Percentiles rank a stretch among this genome's conserved stretches.
These are phyloP conservation scores for Sylvia borin DNA, from an alignment of 2,797 vertebrate species.

Conservation along the genomic window DNA sequence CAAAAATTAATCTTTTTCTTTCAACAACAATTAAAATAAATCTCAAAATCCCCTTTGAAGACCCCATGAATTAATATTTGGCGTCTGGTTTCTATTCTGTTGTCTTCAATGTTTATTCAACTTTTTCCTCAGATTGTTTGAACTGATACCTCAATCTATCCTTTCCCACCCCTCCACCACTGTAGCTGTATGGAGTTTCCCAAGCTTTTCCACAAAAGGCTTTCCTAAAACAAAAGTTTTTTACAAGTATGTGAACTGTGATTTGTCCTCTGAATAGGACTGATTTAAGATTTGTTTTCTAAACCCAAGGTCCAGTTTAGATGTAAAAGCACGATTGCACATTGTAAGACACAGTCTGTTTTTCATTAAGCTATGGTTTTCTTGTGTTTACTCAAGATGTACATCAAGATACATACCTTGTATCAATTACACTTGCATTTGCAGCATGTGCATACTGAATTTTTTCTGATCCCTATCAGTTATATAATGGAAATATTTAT, in stretches of 20 bases:
- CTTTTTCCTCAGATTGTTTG: constrained; percentile 62
- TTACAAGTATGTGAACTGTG: constrained; percentile 48
- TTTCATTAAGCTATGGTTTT: constrained; percentile 63
- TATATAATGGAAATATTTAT: constrained; percentile 53
- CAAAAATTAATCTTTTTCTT: constrained; percentile 56
- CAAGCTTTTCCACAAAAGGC: constrained; percentile 49
- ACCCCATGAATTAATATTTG: constrained; percentile 40
- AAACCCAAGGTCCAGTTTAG: constrained; percentile 48
- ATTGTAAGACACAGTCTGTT: constrained; percentile 55
- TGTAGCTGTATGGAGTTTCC: constrained; percentile 44
- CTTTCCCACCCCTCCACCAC: constrained; percentile 67
- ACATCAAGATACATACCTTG: constrained; percentile 65
- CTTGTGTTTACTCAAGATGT: constrained; percentile 65
- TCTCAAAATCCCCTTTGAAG: constrained; percentile 58
- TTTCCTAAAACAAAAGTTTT: constrained; percentile 42
- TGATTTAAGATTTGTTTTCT: constrained; percentile 69
- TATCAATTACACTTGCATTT: constrained; percentile 67
- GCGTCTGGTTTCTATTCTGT: constrained; percentile 70
- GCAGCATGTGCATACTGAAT: constrained; percentile 51
- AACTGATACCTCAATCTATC: constrained; percentile 59
- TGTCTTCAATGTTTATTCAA: constrained; percentile 71
- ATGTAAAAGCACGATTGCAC: constrained; percentile 51
- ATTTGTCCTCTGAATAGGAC: constrained; percentile 40
- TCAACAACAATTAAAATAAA: constrained; percentile 67
- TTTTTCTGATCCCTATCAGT: constrained; percentile 56